These are phyloP conservation scores for Trisateles emortualis DNA, from an alignment of 2,888 invertebrate species.

Conservation along the genomic window DNA sequence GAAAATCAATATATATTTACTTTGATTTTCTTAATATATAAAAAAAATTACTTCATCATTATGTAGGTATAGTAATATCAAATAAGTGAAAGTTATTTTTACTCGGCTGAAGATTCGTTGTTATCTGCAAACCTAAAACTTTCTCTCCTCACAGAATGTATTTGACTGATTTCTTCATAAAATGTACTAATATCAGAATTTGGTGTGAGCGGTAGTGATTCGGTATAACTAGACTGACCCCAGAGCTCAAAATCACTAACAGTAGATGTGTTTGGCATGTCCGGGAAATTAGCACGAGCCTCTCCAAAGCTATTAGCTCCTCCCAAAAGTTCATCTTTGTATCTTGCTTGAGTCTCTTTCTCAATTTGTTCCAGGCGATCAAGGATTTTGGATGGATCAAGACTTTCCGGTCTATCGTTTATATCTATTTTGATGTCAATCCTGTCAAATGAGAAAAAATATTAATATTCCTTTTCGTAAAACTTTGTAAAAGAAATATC, in stretches of 20 bases:
- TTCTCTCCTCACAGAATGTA: constrained; percentile 32
- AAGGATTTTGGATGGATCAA: constrained; percentile 69
- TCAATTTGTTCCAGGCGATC: constrained; percentile 78
- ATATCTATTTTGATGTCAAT: constrained; percentile 78
- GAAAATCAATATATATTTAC: no score
- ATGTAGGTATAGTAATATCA: no score
- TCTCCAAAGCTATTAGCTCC: constrained; percentile 9
- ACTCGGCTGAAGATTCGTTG: constrained; percentile 41
- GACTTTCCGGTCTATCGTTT: constrained; percentile 58
- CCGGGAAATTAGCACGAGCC: constrained; percentile 2
- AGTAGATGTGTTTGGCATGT: constrained; percentile 33
- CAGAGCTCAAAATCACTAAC: constrained; percentile 57
- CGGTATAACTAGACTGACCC: constrained; percentile 18
- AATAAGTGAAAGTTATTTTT: constrained; percentile 28
- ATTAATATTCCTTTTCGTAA: not conserved
- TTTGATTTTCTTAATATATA: no score
- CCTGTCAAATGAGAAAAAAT: constrained; percentile 51
- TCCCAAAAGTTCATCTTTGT: constrained; percentile 49
- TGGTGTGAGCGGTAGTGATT: constrained; percentile 4
- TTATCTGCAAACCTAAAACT: constrained; percentile 32
- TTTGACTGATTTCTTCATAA: constrained; percentile 21
- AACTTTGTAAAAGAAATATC: no score
- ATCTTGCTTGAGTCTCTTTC: constrained; percentile 71
- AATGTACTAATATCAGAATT: constrained; percentile 23
- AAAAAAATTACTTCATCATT: no score